Evolutionary conservation across 2,888 invertebrate genomes (phyloP), one percentile per base, ranked within the genome.

Genomic region (Digitonthophagus gazella): DNA sequence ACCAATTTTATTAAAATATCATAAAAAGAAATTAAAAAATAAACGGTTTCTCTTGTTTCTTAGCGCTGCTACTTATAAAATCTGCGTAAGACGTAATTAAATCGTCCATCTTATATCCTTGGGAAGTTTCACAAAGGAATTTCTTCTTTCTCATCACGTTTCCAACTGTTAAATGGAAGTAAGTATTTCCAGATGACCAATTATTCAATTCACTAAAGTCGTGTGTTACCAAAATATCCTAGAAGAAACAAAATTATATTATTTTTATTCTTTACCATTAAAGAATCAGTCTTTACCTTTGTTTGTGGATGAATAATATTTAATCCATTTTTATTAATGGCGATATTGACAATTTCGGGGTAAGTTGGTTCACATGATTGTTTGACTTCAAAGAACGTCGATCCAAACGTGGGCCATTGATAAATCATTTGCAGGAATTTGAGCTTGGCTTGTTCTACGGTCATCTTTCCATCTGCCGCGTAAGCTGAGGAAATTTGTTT

Each of bases 31-130:
- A 28, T 15, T 69, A 71, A 63, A 68, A 71, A 56, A 67, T 58
- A 65, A 70, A 66, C 18, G 58, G 57, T 65, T 66, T 66, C 16
- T 69, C 66, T 67, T 67, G 68, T 22, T 72, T 73, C 64, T 70
- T 71, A 15, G 66, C 22, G 22, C 19, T 71, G 15, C 70, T 71
- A 67, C 85, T 82, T 68, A 88, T 78, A 69, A 88, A 86, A 71
- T 86, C 86, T 54, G 89, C 95, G 81, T 98, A 98, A 0, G 97
- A 97, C 8, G 96, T 93, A 76, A 98, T 88, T 66, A 98, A 87
- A 82, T 97, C 97, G 80, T 97, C 97, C 93, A 97, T 96, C 87
- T 97, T 97, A 84, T 97, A 97, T 54, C 97, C 97, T 77, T 96
- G 86, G 0, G 92, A 90, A 2, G 97, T 97, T 85, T 96, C 96